Base-by-base conservation (phyloP, 2,113 vertebrate species). In the Prolemur simus region DNA sequence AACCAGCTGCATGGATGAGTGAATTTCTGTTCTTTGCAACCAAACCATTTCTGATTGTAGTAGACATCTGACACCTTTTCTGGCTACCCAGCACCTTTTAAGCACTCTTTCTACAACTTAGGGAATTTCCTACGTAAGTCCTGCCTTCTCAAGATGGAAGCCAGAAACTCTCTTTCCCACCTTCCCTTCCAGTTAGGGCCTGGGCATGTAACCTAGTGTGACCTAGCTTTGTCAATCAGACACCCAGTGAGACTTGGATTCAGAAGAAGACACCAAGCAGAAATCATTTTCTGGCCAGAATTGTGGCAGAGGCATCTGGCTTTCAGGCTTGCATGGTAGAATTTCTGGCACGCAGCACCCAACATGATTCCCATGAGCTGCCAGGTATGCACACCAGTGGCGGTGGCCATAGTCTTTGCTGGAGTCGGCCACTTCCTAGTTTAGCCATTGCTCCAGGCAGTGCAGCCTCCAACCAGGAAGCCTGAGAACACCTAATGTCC, bases 111-210 rank as follows among this genome's bases (percentile, higher is more conserved):
- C 11, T 78, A 63, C 47, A 83, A 78, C 42, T 91, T 80, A 83
- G 37, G 68, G 64, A 84, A 92, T 80, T 94, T 94, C 76, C 69
- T 93, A 60, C 32, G 45, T 71, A 86, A 87, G 21, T 68, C 37
- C 83, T 74, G 68, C 66, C 68, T 95, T 34, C 74, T 87, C 60
- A 82, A 73, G 34, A 56, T 2, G 73, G 60, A 94, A 97, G 63
- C 64, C 63, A 60, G 76, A 90, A 91, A 95, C 66, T 64, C 37
- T 82, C 54, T 90, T 96, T 88, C 77, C 68, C 85, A 78, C 32
- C 12, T 63, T 89, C 47, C 71, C 60, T 74, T 68, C 45, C 52
- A 82, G n/a, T 81, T 96, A 66, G 29, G 32, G 52, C 54, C 34
- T 47, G 81, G 39, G 20, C 47, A 73, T 25, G 4, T 64, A 66